Base-by-base conservation (phyloP, 2,797 vertebrate genomes). In the Thalassophryne amazonica region DNA sequence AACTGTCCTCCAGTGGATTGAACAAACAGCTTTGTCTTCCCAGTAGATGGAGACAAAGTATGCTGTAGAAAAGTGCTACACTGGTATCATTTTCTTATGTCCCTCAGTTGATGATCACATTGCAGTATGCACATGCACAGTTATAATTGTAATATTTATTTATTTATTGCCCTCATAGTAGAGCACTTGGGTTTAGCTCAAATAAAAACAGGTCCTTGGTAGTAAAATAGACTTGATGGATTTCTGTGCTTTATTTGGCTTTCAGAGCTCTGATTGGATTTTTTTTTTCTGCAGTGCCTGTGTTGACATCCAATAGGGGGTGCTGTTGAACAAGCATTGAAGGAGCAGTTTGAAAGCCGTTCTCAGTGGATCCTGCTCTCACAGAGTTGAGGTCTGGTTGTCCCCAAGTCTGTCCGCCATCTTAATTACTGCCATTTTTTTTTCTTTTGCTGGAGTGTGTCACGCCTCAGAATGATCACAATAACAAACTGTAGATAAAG, bases 41-140 rank as follows among this genome's bases (percentile, higher is more conserved):
- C 89, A 87, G 76, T 73, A 89, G 89, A 86, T 88, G 88, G 89
- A 84, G 89, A 83, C 88, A 91, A 66, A 87, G 81, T 58, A 62
- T 65, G 40, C 22, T 29, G 20, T 31, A 78, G 16, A 11, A 43
- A 35, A 39, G n/a, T 40, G 3, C 5, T 6, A 2, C n/a, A 22
- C 16, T 2, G 18, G 14, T 14, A 20, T 20, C 7, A 11, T 7
- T 15, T 43, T 42, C 17, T 35, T 18, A 8, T n/a, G 18, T 33
- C 17, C 39, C 10, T 8, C 15, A n/a, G 10, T 19, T 13, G 10
- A 45, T 17, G n/a, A 4, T 27, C 6, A 35, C 32, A 25, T 10
- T 33, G 31, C 34, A 21, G 24, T n/a, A 25, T 15, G 4, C 11
- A 24, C 2, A 27, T 18, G 24, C 36, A 17, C n/a, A n/a, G n/a